phyloP scores from a whole-genome alignment of 2,797 vertebrate species.

The Cossypha niveicapilla region DNA sequence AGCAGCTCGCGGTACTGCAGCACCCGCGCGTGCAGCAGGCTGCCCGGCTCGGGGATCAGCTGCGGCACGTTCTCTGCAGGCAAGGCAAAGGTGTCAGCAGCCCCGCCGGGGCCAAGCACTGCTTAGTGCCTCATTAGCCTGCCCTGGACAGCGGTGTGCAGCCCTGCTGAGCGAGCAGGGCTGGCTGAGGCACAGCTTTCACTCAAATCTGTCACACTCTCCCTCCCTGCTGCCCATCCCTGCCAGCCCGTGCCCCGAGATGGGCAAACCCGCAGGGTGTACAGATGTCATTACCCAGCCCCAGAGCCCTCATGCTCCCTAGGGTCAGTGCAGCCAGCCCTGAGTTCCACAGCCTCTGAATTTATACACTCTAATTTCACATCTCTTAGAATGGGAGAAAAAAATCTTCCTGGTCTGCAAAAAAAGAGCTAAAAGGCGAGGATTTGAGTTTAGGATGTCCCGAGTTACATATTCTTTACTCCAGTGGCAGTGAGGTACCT shows the following conservation, averaged over 20 bases:
- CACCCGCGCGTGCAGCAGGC: slow-evolving; percentile 83
- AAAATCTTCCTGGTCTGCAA: neutral
- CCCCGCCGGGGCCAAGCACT: fast-evolving
- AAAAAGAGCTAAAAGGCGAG: neutral
- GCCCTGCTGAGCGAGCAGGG: neutral
- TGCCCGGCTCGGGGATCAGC: slow-evolving; percentile 88
- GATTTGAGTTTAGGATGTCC: neutral
- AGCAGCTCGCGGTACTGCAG: slow-evolving; percentile 94
- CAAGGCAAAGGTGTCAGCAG: neutral
- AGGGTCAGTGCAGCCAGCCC: neutral
- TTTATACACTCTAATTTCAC: neutral
- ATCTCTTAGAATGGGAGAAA: neutral
- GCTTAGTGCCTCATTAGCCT: fast-evolving
- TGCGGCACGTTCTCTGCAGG: slow-evolving; percentile 84
- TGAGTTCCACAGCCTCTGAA: neutral
- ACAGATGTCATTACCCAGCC: fast-evolving
- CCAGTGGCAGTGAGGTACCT: neutral
- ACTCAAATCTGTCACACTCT: fast-evolving
- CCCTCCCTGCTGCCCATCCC: fast-evolving
- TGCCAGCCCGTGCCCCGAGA: fast-evolving
- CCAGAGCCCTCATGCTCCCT: fast-evolving
- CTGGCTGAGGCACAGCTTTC: neutral
- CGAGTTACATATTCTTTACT: fast-evolving
- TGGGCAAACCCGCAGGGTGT: neutral
- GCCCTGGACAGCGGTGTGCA: fast-evolving